These are phyloP conservation scores for Temnothorax nylanderi DNA, from an alignment of 1,140 invertebrate genomes.

Conservation along the genomic window DNA sequence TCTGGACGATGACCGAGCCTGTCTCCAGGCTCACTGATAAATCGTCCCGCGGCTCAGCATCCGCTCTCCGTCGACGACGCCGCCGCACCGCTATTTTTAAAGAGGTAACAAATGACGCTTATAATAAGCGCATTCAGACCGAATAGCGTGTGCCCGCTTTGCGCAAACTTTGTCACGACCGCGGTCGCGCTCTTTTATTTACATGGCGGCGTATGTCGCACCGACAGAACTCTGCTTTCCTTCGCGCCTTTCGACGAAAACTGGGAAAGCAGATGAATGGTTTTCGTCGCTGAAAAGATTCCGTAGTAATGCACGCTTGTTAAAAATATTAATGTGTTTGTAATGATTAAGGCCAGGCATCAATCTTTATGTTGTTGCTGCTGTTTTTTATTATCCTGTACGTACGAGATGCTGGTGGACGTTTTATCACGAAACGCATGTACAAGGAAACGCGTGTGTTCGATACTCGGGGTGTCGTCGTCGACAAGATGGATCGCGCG, in stretches of 20 bases:
- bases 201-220: background rate
- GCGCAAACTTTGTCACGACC: constrained; percentile 52
- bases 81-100: constrained; percentile 77
- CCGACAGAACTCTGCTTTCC: background rate
- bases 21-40: constrained; percentile 74
- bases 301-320: background rate
- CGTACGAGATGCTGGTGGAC: background rate
- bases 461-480: constrained; percentile 47
- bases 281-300: constrained; percentile 8
- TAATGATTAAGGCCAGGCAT: background rate
- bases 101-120: constrained; percentile 80
- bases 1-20: constrained; percentile 61
- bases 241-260: constrained; percentile 34
- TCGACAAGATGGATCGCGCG: constrained; percentile 51
- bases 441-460: constrained; percentile 12
- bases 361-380: background rate
- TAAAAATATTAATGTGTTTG: background rate
- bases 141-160: constrained; percentile 49
- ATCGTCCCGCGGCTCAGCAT: constrained; percentile 63
- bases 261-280: background rate
- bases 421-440: background rate
- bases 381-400: background rate
- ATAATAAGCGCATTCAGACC: constrained; percentile 77
- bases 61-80: constrained; percentile 13
- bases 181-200: constrained; percentile 59